Evolutionary conservation across 2,113 vertebrate species (phyloP).

Genomic region (Opisthocomus hoazin): DNA sequence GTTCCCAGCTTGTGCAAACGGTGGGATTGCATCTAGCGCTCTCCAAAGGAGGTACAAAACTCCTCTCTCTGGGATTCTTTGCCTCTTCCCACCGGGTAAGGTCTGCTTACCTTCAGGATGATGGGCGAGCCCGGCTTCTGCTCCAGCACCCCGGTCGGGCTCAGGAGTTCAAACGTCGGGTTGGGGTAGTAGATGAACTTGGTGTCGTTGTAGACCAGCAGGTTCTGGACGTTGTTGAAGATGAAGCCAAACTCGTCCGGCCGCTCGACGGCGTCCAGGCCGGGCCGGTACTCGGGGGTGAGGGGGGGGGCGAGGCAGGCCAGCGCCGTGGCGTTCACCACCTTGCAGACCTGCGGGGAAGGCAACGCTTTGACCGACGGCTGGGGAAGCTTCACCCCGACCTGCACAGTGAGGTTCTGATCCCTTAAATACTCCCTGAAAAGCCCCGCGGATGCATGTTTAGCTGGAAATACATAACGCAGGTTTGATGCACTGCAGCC

Average conservation of each 20-base stretch:
- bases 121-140: constrained; percentile 97
- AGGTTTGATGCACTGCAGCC: background rate
- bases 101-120: constrained; percentile 87
- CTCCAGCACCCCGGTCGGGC: constrained; percentile 84
- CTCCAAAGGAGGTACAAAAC: background rate
- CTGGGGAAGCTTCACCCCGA: background rate
- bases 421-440: background rate
- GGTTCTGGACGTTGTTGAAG: constrained; percentile 95
- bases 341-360: constrained; percentile 82
- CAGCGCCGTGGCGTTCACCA: constrained; percentile 85
- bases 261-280: constrained; percentile 85
- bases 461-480: background rate
- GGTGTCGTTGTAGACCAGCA: constrained; percentile 95
- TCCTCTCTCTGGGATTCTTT: too few relatives aligned
- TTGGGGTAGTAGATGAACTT: constrained; percentile 97
- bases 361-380: fast-evolving
- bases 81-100: background rate
- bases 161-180: constrained; percentile 92
- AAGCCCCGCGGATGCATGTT: fast-evolving
- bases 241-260: constrained; percentile 96
- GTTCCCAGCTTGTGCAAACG: fast-evolving
- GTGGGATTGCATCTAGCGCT: fast-evolving
- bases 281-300: constrained; percentile 79
- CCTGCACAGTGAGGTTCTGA: fast-evolving
- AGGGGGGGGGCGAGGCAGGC: constrained; percentile 89